Base-by-base conservation (phyloP, 2,113 vertebrate species). In the Microcebus murinus region DNA sequence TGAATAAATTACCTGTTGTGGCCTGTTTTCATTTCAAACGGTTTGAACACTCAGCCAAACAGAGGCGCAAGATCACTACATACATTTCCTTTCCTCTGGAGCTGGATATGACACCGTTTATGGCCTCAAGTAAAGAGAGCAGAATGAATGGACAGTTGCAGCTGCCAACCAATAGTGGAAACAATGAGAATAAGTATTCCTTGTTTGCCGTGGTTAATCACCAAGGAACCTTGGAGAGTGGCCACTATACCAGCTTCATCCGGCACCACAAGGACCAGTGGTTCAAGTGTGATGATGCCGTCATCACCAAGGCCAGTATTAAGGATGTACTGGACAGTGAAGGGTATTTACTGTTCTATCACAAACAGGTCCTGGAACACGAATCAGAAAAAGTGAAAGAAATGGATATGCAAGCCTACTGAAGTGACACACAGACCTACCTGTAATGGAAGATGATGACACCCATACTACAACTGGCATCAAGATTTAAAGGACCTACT, bases 81-180 rank as follows among this genome's bases (percentile, higher is more conserved):
- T 99, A 99, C 52, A 99, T 99, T 98, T 99, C 99, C 23, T 99
- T 99, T 97, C 99, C 99, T 10, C 98, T 99, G 98, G 99, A 99
- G 98, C 98, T 99, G 98, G 99, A 99, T 98, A 99, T 99, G 99
- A 99, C 99, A 39, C 99, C 99, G n/a, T 99, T 99, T 98, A 99
- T 99, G 99, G 99, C 99, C 98, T 99, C 99, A 98, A 99, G 99
- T 99, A 99, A 99, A 99, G 99, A 99, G 98, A 99, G 99, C 99
- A 99, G 99, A 98, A 99, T 99, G 99, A 99, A 99, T 89, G 99
- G 99, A 97, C 99, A 99, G 94, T 99, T 99, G 98, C 99, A 99
- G 98, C 99, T 99, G 98, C 99, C 99, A 67, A 99, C 99, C 86
- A 99, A 99, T 98, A 99, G 99, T 96, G 98, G 99, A 99, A 99